Percentiles rank a stretch among this genome's conserved stretches.
phyloP scores from a whole-genome alignment of 2,113 vertebrate species.

The Meles meles region DNA sequence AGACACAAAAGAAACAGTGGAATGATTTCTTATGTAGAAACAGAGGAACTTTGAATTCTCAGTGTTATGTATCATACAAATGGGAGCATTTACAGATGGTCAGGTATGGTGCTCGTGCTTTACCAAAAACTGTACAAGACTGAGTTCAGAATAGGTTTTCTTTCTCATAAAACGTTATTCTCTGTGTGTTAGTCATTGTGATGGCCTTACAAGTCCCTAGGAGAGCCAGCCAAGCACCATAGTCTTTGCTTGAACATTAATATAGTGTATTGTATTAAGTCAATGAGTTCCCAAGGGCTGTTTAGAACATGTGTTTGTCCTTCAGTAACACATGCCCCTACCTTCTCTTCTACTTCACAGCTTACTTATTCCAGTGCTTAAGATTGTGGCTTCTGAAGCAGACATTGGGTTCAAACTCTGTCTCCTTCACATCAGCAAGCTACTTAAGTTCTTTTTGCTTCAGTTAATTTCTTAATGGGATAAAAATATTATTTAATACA shows the following conservation, averaged over 20 bases:
- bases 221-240: background rate
- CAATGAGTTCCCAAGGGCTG: background rate
- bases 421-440: background rate
- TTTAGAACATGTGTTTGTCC: background rate
- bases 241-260: background rate
- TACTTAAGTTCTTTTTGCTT: background rate
- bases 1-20: background rate
- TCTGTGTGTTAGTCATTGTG: background rate
- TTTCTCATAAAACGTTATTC: background rate
- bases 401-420: background rate
- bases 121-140: background rate
- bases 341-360: rapidly evolving
- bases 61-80: background rate
- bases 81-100: background rate
- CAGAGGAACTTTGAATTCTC: background rate
- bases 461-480: background rate
- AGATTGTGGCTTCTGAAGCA: background rate
- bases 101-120: rapidly evolving
- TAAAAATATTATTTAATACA: background rate
- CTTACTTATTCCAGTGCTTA: background rate
- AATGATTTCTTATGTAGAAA: background rate
- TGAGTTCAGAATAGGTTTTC: background rate
- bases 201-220: background rate
- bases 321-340: background rate
- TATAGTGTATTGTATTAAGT: background rate